Base-by-base conservation (phyloP, 2,797 vertebrate genomes). In the Acropternis orthonyx region DNA sequence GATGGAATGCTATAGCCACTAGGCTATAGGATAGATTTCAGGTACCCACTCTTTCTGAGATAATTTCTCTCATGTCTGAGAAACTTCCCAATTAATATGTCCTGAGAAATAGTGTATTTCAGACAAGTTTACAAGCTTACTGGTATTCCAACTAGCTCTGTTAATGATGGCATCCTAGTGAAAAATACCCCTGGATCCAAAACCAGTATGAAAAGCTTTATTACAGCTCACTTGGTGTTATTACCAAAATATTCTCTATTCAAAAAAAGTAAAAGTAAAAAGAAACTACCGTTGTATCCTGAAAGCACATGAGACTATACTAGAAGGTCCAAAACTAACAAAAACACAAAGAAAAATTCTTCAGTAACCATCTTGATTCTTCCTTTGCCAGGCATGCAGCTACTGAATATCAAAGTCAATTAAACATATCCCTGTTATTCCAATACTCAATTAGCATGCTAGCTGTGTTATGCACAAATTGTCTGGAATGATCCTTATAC, bases 281-380 rank as follows among this genome's bases (percentile, higher is more conserved):
- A 27, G 10, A 1, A 0, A 0, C 1, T 5, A 7, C 4, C 4
- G 21, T 6, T 32, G 13, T 9, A 22, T 21, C 21, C 17, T 82
- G 54, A 82, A 85, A 59, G 6, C 3, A 7, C 63, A 18, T n/a
- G 52, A 59, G 17, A 22, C 44, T 36, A 2, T 21, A 59, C 2
- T 30, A 61, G 28, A 48, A 79, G 5, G 15, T 10, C 15, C 20
- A 44, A 56, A 85, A 68, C 4, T 4, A 1, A 37, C 22, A 32
- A 75, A 51, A 82, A 30, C 12, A 36, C 4, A 44, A 39, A 51
- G 24, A 30, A 82, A 5, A 6, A 30, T 26, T 85, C n/a, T 43
- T 27, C 28, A 83, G 43, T 58, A 86, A 41, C 13, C 3, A 8
- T 28, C n/a, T 14, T 67, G 17, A 71, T 63, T 77, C 15, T 23